Conservation (phyloP, 2,888 invertebrate species). For the Ligdia adustata region DNA sequence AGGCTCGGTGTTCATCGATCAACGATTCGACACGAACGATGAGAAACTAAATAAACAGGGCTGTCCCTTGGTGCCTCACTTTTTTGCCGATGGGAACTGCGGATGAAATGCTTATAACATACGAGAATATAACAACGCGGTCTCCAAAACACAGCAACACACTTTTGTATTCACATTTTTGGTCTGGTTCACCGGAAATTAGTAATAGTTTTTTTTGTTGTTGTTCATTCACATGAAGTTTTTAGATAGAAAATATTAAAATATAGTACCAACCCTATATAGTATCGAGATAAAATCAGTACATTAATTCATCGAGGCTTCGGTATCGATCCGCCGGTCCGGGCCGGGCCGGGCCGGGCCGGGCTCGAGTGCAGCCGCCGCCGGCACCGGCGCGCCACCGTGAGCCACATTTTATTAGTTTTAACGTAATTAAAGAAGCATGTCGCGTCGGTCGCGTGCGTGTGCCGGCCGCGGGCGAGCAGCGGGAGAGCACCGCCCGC, state of each 20-base stretch:
- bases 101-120: too few relatives aligned
- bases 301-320: background rate
- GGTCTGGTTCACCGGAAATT: too few relatives aligned
- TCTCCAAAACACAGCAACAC: too few relatives aligned
- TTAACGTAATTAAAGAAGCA: slow-evolving; percentile 14
- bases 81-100: slow-evolving; percentile 3
- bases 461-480: slow-evolving; percentile 12
- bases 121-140: too few relatives aligned
- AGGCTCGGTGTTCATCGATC: slow-evolving; percentile 34
- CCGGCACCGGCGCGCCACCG: background rate
- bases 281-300: background rate
- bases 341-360: too few relatives aligned
- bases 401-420: slow-evolving; percentile 9
- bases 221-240: too few relatives aligned
- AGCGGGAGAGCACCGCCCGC: slow-evolving; percentile 16
- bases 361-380: too few relatives aligned
- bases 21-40: slow-evolving; percentile 34
- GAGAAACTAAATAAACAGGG: slow-evolving; percentile 20
- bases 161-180: too few relatives aligned
- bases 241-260: too few relatives aligned
- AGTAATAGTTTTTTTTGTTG: too few relatives aligned
- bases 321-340: background rate
- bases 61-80: slow-evolving; percentile 6
- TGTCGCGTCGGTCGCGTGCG: slow-evolving; percentile 3
- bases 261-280: background rate